These are phyloP conservation scores for Anomalospiza imberbis DNA, from an alignment of 2,797 vertebrate genomes.

Conservation along the genomic window DNA sequence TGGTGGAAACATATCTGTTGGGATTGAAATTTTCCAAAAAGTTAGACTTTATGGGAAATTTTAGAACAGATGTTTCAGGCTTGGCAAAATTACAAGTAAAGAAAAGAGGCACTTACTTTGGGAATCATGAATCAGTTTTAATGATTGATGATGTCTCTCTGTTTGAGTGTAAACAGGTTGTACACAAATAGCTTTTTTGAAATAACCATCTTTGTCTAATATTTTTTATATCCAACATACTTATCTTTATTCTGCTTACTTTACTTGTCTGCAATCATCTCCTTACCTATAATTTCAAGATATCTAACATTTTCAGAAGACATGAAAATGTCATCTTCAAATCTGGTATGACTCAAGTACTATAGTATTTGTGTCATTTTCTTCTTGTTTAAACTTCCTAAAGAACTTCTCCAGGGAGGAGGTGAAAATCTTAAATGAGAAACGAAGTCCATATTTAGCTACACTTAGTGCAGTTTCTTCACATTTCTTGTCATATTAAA, in stretches of 20 bases:
- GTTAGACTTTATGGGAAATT: neutral
- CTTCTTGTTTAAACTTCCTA: slow-evolving; percentile 11
- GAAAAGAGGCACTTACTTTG: neutral
- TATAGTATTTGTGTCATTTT: slow-evolving; percentile 12
- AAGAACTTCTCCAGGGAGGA: slow-evolving; percentile 1
- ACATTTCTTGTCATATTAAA: slow-evolving; percentile 5
- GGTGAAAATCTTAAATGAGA: slow-evolving; percentile 6
- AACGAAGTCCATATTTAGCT: neutral
- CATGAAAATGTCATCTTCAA: slow-evolving; percentile 10
- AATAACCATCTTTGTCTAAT: neutral
- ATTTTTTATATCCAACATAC: neutral
- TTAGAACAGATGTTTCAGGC: slow-evolving; percentile 24
- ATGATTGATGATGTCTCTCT: neutral
- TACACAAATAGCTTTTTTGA: neutral
- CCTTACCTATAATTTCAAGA: neutral
- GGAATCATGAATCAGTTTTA: neutral
- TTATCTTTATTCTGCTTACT: neutral
- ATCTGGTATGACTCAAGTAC: neutral
- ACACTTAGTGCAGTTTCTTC: slow-evolving; percentile 26
- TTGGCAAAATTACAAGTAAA: slow-evolving; percentile 9
- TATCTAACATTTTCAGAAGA: neutral
- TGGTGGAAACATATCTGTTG: slow-evolving; percentile 16
- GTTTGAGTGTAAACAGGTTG: neutral
- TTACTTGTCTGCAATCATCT: neutral
- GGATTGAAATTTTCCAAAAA: slow-evolving; percentile 37